These are phyloP conservation scores for Hymenopus coronatus DNA, from an alignment of 2,888 invertebrate genomes.

Conservation along the genomic window DNA sequence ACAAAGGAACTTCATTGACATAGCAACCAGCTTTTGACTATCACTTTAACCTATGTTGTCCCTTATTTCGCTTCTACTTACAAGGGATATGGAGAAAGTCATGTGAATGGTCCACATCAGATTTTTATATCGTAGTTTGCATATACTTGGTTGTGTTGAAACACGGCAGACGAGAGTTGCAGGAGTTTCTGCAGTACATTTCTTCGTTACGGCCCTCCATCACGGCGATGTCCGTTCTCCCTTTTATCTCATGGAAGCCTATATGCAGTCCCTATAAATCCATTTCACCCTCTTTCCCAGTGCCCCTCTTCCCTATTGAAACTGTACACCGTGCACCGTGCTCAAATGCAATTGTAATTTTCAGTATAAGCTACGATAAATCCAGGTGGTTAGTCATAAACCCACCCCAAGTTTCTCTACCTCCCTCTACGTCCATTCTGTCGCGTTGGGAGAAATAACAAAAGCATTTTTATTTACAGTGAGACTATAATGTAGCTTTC, in stretches of 20 bases:
- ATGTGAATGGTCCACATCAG: too few species aligned
- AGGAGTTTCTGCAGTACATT: not conserved
- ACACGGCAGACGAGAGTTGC: too few species aligned
- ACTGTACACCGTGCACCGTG: constrained; percentile 20
- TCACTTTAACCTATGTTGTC: too few species aligned
- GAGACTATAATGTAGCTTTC: constrained; percentile 16
- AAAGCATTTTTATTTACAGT: constrained; percentile 25
- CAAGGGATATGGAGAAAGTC: too few species aligned
- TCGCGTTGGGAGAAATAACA: constrained; percentile 4
- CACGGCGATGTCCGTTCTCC: constrained; percentile 12
- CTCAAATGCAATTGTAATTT: constrained; percentile 34
- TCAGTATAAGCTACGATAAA: constrained; percentile 31
- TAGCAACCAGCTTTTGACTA: too few species aligned
- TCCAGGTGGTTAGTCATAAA: constrained; percentile 31
- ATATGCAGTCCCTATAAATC: constrained; percentile 27
- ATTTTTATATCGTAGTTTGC: too few species aligned
- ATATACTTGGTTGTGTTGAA: too few species aligned
- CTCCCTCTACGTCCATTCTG: not conserved
- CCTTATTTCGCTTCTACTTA: too few species aligned
- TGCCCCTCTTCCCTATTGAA: constrained; percentile 25
- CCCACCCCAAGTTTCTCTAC: not conserved
- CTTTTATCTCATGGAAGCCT: constrained; percentile 18
- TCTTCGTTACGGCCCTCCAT: not conserved
- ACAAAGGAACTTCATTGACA: too few species aligned
- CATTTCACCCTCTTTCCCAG: constrained; percentile 21